Evolutionary conservation across 2,113 vertebrate species (phyloP).

Genomic region (Ictalurus punctatus): DNA sequence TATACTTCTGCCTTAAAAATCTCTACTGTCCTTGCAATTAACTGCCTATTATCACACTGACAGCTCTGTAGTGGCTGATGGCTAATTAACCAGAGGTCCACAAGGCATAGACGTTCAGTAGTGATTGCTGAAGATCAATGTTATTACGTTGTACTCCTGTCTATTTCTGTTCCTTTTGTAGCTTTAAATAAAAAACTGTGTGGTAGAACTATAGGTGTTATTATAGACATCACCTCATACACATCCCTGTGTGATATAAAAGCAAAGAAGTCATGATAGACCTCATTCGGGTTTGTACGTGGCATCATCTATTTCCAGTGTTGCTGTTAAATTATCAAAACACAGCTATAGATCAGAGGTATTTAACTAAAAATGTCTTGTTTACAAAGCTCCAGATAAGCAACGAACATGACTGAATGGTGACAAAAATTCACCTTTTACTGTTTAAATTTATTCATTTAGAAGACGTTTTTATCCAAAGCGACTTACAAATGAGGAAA

Average conservation of each 20-base stretch:
- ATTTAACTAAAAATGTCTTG: background rate
- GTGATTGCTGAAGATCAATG: background rate
- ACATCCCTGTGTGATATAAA: background rate
- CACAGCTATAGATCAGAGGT: too few relatives aligned
- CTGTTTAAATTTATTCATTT: background rate
- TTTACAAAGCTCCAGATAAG: background rate
- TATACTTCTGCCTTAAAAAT: background rate
- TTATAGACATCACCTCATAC: background rate
- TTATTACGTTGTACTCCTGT: background rate
- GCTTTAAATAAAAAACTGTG: background rate
- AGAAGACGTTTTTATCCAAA: too few relatives aligned
- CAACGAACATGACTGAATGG: background rate
- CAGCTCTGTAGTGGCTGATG: background rate
- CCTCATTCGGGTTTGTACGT: background rate
- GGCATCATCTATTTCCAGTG: background rate
- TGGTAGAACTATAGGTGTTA: background rate
- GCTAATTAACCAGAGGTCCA: background rate
- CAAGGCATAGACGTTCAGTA: background rate
- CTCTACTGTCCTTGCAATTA: background rate
- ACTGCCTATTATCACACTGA: conserved; percentile 1
- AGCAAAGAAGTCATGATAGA: conserved; percentile 17
- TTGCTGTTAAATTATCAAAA: background rate
- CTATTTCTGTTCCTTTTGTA: background rate
- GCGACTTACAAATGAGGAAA: too few relatives aligned
- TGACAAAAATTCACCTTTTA: background rate